Evolutionary conservation across 2,113 vertebrate species (phyloP).

Genomic region (Phocoena sinus): DNA sequence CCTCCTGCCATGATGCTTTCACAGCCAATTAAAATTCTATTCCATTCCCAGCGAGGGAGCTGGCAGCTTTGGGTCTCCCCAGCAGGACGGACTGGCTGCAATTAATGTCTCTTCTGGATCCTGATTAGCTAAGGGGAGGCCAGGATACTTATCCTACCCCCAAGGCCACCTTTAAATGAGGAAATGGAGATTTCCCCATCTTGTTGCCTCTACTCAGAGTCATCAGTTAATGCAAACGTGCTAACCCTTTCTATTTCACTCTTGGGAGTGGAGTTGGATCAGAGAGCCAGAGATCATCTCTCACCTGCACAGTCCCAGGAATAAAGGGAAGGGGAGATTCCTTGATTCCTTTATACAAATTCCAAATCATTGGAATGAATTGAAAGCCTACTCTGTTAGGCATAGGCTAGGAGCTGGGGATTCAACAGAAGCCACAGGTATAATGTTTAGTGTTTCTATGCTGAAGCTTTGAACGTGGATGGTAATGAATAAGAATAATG

Average conservation of each 20-base stretch:
- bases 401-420: neutral
- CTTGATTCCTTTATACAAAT: neutral
- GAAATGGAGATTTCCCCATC: constrained; percentile 29
- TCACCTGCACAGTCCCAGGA: neutral
- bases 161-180: constrained; percentile 49
- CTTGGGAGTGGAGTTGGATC: neutral
- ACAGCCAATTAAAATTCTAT: constrained; percentile 75
- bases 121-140: constrained; percentile 59
- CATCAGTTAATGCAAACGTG: neutral
- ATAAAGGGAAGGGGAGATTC: neutral
- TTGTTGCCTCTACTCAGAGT: neutral
- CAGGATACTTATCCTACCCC: constrained; percentile 13
- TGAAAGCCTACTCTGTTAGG: neutral
- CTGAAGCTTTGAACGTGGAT: neutral
- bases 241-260: constrained; percentile 25
- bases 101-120: constrained; percentile 71
- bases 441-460: neutral
- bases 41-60: constrained; percentile 68
- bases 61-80: constrained; percentile 72
- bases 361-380: neutral
- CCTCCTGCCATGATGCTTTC: constrained; percentile 68
- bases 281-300: constrained; percentile 7
- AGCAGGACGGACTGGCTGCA: constrained; percentile 63
- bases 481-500: neutral
- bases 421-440: neutral